Evolutionary conservation across 2,888 invertebrate species (phyloP).

Genomic region (Dinocampus coccinellae): DNA sequence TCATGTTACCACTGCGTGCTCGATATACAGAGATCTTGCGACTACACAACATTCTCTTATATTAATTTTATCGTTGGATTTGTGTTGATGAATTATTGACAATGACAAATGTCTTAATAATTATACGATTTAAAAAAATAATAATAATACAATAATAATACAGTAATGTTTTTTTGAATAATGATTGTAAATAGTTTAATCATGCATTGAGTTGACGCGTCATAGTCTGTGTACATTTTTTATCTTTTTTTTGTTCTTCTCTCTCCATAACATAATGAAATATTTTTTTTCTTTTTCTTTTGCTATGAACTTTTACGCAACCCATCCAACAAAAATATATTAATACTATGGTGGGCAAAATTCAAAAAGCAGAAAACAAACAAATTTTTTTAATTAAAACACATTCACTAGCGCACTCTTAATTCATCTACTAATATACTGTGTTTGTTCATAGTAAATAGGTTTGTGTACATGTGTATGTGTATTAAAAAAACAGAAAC

Average conservation of each 20-base stretch:
- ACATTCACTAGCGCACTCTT: neutral
- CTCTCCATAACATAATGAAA: neutral
- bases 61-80: too few relatives aligned
- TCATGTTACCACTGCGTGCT: neutral
- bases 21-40: too few relatives aligned
- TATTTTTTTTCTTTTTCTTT: neutral
- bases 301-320: conserved; percentile 30
- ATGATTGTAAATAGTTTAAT: conserved; percentile 58
- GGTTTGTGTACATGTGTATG: conserved; percentile 19
- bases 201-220: conserved; percentile 59
- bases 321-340: conserved; percentile 62
- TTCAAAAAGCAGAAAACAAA: neutral
- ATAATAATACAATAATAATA: conserved; percentile 56
- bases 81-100: conserved; percentile 5
- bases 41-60: too few relatives aligned
- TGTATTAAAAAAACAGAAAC: conserved; percentile 15
- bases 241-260: neutral
- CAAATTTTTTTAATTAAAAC: neutral
- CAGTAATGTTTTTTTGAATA: conserved; percentile 52
- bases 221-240: neutral
- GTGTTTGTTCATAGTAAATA: neutral
- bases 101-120: conserved; percentile 39
- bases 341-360: conserved; percentile 57
- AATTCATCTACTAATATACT: neutral
- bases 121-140: conserved; percentile 43